Evolutionary conservation across 2,888 invertebrate genomes (phyloP).

Genomic region (Drosophila suboccidentalis): DNA sequence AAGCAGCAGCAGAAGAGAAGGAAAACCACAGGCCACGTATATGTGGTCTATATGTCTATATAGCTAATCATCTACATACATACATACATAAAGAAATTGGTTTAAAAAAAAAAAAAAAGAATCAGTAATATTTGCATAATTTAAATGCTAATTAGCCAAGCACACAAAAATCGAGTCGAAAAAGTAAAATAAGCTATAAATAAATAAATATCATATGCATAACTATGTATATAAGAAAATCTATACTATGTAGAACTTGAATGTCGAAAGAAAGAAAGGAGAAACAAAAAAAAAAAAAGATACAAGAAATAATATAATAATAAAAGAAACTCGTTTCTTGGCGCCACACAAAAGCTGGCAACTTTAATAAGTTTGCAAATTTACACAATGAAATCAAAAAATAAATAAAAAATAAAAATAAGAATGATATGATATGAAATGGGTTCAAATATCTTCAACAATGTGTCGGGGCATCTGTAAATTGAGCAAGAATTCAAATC

Average conservation of each 20-base stretch:
- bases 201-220: constrained; percentile 9
- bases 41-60: neutral
- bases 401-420: no score
- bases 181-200: constrained; percentile 45
- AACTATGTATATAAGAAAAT: constrained; percentile 8
- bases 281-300: neutral
- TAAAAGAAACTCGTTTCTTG: constrained; percentile 41
- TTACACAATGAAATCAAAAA: constrained; percentile 2
- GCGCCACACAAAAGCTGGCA: constrained; percentile 35
- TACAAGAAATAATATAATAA: neutral
- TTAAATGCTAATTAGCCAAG: constrained; percentile 71
- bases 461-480: neutral
- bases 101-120: constrained; percentile 7
- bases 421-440: constrained; percentile 4
- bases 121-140: constrained; percentile 76
- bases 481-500: constrained; percentile 10
- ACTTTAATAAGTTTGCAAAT: constrained; percentile 11
- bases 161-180: constrained; percentile 27
- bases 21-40: constrained; percentile 55
- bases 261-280: constrained; percentile 7
- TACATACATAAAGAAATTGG: constrained; percentile 45
- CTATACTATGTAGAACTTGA: constrained; percentile 22
- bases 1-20: constrained; percentile 26
- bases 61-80: neutral
- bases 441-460: constrained; percentile 18